phyloP scores from a whole-genome alignment of 2,113 vertebrate species.

The Pterocles orientalis region DNA sequence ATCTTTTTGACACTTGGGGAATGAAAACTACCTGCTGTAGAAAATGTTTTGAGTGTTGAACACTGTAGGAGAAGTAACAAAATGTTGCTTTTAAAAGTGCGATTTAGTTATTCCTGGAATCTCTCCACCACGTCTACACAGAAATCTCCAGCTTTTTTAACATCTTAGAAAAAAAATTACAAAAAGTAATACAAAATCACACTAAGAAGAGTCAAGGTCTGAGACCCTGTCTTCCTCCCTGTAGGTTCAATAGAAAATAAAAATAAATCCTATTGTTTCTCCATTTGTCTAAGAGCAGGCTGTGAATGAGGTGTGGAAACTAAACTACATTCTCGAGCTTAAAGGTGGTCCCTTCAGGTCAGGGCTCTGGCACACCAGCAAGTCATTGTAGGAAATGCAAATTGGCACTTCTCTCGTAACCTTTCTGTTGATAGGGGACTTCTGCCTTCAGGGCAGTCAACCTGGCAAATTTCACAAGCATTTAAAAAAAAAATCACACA shows the following conservation, averaged over 20 bases:
- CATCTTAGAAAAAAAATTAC: background rate
- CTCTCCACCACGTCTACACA: background rate
- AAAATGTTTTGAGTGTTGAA: background rate
- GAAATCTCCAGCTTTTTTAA: background rate
- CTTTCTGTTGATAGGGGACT: background rate
- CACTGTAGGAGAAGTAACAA: background rate
- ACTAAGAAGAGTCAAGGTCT: conserved; percentile 47
- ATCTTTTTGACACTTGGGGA: background rate
- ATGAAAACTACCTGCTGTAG: background rate
- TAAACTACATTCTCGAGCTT: background rate
- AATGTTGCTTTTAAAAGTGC: background rate
- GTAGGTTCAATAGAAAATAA: conserved; percentile 38
- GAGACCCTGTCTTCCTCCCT: background rate
- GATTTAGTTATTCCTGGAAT: background rate
- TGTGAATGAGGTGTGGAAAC: conserved; percentile 19
- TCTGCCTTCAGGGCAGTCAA: background rate
- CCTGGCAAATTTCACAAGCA: conserved; percentile 32
- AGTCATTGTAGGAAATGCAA: conserved; percentile 22
- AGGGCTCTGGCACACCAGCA: conserved; percentile 15
- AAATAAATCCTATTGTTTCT: conserved; percentile 64
- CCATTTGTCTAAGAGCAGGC: background rate
- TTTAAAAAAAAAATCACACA: background rate
- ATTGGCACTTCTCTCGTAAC: background rate
- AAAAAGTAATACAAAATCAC: background rate
- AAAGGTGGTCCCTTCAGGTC: conserved; percentile 13